phyloP scores from a whole-genome alignment of 2,113 vertebrate genomes.

The Rhinopomastus cyanomelas region DNA sequence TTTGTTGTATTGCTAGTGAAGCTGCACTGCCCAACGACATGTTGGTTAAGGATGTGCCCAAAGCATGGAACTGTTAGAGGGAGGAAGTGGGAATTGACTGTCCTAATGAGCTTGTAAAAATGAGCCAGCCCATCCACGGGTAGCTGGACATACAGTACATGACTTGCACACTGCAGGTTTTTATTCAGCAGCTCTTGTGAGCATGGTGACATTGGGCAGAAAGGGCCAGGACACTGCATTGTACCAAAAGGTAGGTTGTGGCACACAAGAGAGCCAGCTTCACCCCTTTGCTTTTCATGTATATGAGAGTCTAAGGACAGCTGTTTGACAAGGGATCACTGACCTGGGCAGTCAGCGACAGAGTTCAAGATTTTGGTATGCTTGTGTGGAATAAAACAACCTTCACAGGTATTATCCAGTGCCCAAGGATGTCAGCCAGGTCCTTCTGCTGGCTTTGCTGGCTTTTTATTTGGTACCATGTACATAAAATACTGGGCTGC shows the following conservation, averaged over 20 bases:
- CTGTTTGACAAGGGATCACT: background rate
- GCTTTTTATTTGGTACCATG: background rate
- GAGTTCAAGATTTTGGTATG: background rate
- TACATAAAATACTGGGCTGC: background rate
- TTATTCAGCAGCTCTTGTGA: background rate
- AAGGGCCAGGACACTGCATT: background rate
- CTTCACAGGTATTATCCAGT: background rate
- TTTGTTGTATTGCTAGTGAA: background rate
- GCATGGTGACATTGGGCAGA: background rate
- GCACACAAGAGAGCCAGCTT: background rate
- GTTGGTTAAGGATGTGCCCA: accelerated
- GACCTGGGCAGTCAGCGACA: background rate
- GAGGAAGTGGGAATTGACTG: background rate
- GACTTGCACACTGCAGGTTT: background rate
- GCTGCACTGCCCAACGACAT: background rate
- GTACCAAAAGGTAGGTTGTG: background rate
- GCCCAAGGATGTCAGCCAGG: background rate
- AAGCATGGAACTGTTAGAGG: background rate
- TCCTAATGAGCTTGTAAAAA: background rate
- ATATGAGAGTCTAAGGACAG: background rate
- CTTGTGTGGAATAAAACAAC: background rate
- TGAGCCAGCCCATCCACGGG: background rate
- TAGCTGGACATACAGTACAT: background rate
- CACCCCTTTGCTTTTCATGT: slow-evolving; percentile 12
- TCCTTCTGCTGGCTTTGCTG: background rate